Base-by-base conservation (phyloP, 2,888 invertebrate genomes). In the Agriopis marginaria region DNA sequence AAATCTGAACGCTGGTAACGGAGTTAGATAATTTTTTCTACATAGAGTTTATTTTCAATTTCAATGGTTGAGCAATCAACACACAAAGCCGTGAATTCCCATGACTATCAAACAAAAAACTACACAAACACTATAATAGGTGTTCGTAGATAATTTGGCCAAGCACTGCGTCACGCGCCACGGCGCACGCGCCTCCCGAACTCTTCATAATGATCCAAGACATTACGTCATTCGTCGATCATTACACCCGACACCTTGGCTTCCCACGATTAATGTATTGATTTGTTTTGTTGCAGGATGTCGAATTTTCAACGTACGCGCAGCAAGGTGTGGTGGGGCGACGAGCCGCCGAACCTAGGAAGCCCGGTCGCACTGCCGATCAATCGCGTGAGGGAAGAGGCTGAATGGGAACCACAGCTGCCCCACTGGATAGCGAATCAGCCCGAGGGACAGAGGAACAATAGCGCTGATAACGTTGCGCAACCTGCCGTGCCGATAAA, bases 281-380 rank as follows among this genome's bases (percentile, higher is more conserved):
- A 75, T 85, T 85, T 87, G 88, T 85, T 83, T 90, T 90, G 82
- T 88, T 86, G 76, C 90, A 93, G 93, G 88, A 96, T 96, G 96
- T 95, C 95, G 66, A 95, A 95, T 86, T 96, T 96, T 85, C 96
- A 96, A 90, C 93, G 96, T 79, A 95, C 95, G 75, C 95, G 95
- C 74, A 96, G 96, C 87, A 96, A 96, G 88, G 96, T 96, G 11
- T 96, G 96, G 96, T 96, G 96, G 96, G 95, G 95, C 68, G 95
- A 94, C 82, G 88, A 93, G 77, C 91, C 93, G 76, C 90, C 89
- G 67, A 88, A 85, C 72, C 79, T 90, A 56, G 91, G 89, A 63
- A 94, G 93, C 77, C 94, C 94, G 47, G 89, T 93, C 44, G 88
- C 93, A 12, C 83, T 83, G 64, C 86, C 89, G 82, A 88, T 88